Conservation (phyloP, 2,113 vertebrate genomes). For the Rhabdomys dilectus region DNA sequence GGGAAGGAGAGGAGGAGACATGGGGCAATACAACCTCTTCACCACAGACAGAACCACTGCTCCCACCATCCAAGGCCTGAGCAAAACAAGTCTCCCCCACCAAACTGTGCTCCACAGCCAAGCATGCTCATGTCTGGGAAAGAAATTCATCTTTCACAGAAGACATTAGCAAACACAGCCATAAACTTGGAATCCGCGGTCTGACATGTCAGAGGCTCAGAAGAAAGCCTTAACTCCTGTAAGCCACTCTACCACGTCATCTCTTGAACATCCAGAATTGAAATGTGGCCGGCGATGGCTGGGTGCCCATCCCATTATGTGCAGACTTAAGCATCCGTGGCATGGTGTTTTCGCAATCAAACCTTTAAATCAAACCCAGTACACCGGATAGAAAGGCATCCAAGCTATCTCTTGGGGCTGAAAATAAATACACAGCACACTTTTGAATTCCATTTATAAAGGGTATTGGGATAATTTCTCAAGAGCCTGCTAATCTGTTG, state of each 20-base stretch:
- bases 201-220: constrained; percentile 21
- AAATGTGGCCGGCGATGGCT: neutral
- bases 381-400: neutral
- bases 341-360: neutral
- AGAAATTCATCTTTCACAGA: neutral
- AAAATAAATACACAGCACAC: neutral
- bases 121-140: neutral
- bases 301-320: neutral
- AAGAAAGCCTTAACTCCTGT: neutral
- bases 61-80: neutral
- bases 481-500: neutral
- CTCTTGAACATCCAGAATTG: neutral
- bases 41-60: no score
- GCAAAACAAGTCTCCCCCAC: constrained; percentile 21
- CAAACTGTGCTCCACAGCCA: neutral
- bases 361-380: neutral
- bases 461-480: neutral
- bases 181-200: constrained; percentile 60
- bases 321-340: neutral
- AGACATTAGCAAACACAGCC: neutral
- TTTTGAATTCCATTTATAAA: neutral
- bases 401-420: neutral
- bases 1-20: neutral
- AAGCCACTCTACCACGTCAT: constrained; percentile 2
- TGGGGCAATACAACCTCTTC: neutral